A percentile compares a stretch with the other conserved stretches of the same genome.
phyloP scores from a whole-genome alignment of 2,113 vertebrate genomes.

The Aleadryas rufinucha region DNA sequence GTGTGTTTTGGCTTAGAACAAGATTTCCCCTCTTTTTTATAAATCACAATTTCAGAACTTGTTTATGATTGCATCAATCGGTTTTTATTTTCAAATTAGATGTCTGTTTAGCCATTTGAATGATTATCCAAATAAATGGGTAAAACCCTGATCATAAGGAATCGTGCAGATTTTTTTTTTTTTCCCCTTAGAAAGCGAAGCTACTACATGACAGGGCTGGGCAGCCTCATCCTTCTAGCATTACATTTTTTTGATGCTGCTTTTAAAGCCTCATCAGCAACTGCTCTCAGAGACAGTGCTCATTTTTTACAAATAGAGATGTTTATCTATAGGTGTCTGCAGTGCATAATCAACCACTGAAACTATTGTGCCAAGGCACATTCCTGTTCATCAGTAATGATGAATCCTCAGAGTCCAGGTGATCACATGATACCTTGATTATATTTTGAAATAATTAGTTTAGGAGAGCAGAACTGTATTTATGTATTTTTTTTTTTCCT shows the following conservation, averaged over 20 bases:
- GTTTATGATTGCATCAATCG: conserved; percentile 83
- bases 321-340: conserved; percentile 61
- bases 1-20: conserved; percentile 85
- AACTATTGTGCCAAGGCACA: conserved; percentile 58
- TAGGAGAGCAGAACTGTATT: conserved; percentile 35
- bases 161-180: conserved; percentile 28
- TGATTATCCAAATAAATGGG: conserved; percentile 79
- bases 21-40: conserved; percentile 82
- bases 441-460: conserved; percentile 58
- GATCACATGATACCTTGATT: conserved; percentile 37
- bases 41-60: conserved; percentile 84
- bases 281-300: conserved; percentile 43
- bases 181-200: conserved; percentile 60
- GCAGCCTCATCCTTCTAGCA: conserved; percentile 52
- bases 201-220: conserved; percentile 47
- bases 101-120: conserved; percentile 82
- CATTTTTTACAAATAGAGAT: conserved; percentile 62
- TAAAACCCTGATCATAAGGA: conserved; percentile 76
- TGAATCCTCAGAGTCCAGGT: conserved; percentile 52
- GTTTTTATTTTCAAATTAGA: conserved; percentile 84
- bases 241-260: conserved; percentile 53
- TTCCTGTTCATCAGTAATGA: conserved; percentile 53
- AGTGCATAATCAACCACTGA: conserved; percentile 47
- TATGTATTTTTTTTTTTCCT: neutral
- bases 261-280: conserved; percentile 55